These are phyloP conservation scores for Uloborus diversus DNA, from an alignment of 1,140 invertebrate species.

Conservation along the genomic window DNA sequence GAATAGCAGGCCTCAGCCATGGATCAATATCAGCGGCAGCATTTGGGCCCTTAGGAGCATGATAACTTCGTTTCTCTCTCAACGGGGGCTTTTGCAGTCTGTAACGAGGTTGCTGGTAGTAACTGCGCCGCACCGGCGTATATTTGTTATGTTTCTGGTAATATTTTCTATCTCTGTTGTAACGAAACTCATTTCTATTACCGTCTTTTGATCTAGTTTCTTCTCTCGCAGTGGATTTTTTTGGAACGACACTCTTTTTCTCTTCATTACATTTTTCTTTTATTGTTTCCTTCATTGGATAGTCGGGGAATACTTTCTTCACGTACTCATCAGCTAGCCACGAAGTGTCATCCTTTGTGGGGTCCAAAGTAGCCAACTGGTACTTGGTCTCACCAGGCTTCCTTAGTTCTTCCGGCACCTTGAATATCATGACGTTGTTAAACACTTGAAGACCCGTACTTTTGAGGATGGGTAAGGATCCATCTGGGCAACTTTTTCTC, in stretches of 20 bases:
- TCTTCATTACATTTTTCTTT: not conserved
- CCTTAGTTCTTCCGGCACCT: not conserved
- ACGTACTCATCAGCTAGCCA: not conserved
- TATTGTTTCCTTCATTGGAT: not conserved
- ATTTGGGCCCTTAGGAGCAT: no score
- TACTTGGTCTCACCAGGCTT: not conserved
- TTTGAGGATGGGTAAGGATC: no score
- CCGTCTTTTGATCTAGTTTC: not conserved
- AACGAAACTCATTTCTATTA: not conserved
- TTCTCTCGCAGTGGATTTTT: not conserved
- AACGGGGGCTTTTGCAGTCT: no score
- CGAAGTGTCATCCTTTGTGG: not conserved
- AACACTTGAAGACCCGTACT: no score
- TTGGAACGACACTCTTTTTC: no score
- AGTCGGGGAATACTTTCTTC: not conserved
- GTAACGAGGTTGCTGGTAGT: no score
- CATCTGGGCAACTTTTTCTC: no score
- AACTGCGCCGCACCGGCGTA: slow-evolving; percentile 74
- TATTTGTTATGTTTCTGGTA: not conserved
- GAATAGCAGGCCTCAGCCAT: no score
- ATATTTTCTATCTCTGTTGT: not conserved
- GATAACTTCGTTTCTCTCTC: no score
- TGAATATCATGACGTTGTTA: slow-evolving; percentile 6
- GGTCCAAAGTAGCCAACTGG: not conserved
- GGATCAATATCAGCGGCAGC: no score